phyloP scores from a whole-genome alignment of 2,113 vertebrate species.

The Macaca nemestrina region DNA sequence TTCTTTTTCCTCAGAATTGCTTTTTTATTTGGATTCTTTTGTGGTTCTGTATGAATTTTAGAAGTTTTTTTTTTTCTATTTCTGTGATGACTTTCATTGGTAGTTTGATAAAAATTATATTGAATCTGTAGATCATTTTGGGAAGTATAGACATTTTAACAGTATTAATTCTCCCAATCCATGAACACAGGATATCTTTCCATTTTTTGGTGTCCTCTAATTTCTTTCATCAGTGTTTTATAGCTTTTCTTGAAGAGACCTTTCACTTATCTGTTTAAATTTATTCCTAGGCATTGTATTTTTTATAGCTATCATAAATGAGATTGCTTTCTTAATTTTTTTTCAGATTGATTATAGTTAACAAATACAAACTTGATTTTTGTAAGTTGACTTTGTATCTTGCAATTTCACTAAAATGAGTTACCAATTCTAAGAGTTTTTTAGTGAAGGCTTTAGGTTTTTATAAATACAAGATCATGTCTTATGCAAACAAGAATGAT shows the following conservation, averaged over 20 bases:
- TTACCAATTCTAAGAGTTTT: background rate
- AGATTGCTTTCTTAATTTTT: background rate
- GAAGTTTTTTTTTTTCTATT: background rate
- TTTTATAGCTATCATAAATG: background rate
- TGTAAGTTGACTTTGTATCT: background rate
- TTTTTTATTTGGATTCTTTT: background rate
- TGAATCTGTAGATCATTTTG: background rate
- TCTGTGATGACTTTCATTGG: background rate
- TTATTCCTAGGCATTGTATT: background rate
- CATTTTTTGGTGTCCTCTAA: background rate
- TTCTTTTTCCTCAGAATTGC: background rate
- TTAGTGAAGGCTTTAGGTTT: background rate
- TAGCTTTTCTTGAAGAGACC: background rate
- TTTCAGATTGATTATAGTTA: background rate
- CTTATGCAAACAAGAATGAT: background rate
- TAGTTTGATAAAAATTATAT: background rate
- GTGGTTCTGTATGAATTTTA: background rate
- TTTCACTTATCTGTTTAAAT: background rate
- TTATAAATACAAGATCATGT: background rate
- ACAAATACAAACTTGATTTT: background rate
- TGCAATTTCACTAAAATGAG: background rate
- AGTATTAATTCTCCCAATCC: background rate
- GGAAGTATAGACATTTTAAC: background rate
- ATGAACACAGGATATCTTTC: background rate
- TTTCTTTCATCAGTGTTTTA: background rate